phyloP scores from a whole-genome alignment of 2,888 invertebrate genomes.

The Ophraella communa region DNA sequence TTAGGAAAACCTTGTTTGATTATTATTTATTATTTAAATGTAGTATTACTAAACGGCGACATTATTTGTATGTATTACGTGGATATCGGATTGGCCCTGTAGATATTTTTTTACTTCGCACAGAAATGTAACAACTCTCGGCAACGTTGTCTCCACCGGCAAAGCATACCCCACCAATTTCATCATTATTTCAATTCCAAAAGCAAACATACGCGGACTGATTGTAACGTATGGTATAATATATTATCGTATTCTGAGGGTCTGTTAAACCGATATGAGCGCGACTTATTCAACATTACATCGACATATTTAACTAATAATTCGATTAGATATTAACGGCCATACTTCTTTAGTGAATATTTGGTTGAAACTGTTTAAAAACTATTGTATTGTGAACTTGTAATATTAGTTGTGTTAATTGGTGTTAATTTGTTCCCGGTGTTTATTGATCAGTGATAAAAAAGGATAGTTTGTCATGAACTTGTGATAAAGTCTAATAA shows the following conservation, averaged over 20 bases:
- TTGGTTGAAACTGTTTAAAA: not conserved
- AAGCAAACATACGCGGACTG: slow-evolving; percentile 24
- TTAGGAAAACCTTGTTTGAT: too few species aligned
- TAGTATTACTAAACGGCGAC: too few species aligned
- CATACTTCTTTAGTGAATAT: not conserved
- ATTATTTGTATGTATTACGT: too few species aligned
- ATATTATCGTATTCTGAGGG: slow-evolving; percentile 17
- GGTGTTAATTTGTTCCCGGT: slow-evolving; percentile 12
- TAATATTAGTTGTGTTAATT: not conserved
- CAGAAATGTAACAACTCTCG: slow-evolving; percentile 13
- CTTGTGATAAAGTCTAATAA: not conserved
- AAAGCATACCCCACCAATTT: slow-evolving; percentile 17
- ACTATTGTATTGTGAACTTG: not conserved
- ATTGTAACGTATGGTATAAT: slow-evolving; percentile 10
- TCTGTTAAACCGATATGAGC: slow-evolving; percentile 11
- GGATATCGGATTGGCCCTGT: too few species aligned
- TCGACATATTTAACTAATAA: slow-evolving; percentile 9
- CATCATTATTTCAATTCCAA: slow-evolving; percentile 23
- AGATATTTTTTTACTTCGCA: not conserved
- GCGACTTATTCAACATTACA: slow-evolving; percentile 1
- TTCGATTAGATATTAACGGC: not conserved
- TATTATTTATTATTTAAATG: too few species aligned
- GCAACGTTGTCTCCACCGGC: slow-evolving; percentile 15
- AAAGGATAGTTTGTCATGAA: not conserved
- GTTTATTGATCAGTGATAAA: slow-evolving; percentile 19